A percentile compares a stretch with the other conserved stretches of the same genome.
Conservation (phyloP, 2,113 vertebrate genomes). For the Pygoscelis antarcticus region DNA sequence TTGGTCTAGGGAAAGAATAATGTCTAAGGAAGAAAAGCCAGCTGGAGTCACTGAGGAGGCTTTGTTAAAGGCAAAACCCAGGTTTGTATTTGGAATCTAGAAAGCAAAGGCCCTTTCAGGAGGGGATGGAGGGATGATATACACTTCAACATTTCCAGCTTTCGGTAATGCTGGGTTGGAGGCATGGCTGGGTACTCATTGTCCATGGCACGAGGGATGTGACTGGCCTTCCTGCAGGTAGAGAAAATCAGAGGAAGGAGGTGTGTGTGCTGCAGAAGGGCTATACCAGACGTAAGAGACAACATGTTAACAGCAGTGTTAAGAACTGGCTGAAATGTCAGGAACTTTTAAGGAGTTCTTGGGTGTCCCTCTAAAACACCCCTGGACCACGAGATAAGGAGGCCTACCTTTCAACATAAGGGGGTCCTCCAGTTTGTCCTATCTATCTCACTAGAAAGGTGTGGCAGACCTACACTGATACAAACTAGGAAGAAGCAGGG, state of each 20-base stretch:
- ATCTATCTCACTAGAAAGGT: not conserved
- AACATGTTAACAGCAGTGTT: not conserved
- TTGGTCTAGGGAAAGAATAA: not conserved
- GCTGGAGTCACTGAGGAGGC: not conserved
- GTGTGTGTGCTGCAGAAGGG: not conserved
- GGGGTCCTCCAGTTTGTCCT: not conserved
- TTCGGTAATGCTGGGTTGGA: not conserved
- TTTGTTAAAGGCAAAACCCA: not conserved
- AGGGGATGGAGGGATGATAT: not conserved
- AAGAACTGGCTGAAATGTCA: not conserved
- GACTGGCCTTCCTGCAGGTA: not conserved
- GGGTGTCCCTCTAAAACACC: not conserved
- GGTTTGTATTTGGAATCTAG: not conserved
- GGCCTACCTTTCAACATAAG: not conserved
- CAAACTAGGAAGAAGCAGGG: not conserved
- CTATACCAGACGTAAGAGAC: not conserved
- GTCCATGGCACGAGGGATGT: fast-evolving
- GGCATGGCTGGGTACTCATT: not conserved
- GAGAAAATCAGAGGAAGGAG: not conserved
- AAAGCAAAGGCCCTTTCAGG: not conserved
- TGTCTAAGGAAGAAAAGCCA: not conserved
- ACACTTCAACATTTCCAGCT: not conserved
- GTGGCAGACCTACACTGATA: not conserved
- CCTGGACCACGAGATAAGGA: not conserved
- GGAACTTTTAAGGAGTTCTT: not conserved